phyloP scores from a whole-genome alignment of 2,113 vertebrate genomes.

The Cranoglanis bouderius region DNA sequence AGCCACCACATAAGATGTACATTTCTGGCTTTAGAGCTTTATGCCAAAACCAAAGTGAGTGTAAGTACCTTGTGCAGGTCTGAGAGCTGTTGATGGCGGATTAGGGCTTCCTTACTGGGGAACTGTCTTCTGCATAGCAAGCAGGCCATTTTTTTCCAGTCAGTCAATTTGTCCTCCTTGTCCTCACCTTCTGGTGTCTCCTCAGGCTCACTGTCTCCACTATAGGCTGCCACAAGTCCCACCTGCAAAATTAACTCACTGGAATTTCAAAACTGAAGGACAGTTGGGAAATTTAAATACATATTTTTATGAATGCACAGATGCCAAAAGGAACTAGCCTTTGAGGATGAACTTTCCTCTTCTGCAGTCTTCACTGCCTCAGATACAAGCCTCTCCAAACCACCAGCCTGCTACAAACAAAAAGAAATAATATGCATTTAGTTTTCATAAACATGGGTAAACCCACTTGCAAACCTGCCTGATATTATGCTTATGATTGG shows the following conservation, averaged over 20 bases:
- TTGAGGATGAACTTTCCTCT: constrained; percentile 77
- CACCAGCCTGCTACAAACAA: constrained; percentile 73
- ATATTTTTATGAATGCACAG: no score
- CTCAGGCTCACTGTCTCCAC: constrained; percentile 95
- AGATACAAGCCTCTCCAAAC: constrained; percentile 84
- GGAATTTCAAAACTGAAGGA: neutral
- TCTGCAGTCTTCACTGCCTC: constrained; percentile 81
- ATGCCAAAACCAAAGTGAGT: neutral
- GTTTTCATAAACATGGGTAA: neutral
- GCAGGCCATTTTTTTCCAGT: constrained; percentile 97
- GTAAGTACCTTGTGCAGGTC: constrained; percentile 92
- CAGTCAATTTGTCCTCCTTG: constrained; percentile 86
- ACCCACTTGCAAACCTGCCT: neutral
- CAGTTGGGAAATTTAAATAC: neutral
- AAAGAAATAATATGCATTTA: neutral
- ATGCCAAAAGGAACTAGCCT: constrained; percentile 57
- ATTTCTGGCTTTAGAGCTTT: neutral
- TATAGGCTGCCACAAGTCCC: constrained; percentile 94
- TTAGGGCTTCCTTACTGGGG: constrained; percentile 89
- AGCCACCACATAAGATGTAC: neutral
- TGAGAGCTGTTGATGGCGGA: constrained; percentile 94
- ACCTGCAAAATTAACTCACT: constrained; percentile 66
- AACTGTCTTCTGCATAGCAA: constrained; percentile 94
- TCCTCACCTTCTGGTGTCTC: constrained; percentile 81
- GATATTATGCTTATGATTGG: neutral